Evolutionary conservation across 1,140 invertebrate genomes (phyloP), one percentile per base, ranked within the genome.

Genomic region (Drosophila bipectinata): DNA sequence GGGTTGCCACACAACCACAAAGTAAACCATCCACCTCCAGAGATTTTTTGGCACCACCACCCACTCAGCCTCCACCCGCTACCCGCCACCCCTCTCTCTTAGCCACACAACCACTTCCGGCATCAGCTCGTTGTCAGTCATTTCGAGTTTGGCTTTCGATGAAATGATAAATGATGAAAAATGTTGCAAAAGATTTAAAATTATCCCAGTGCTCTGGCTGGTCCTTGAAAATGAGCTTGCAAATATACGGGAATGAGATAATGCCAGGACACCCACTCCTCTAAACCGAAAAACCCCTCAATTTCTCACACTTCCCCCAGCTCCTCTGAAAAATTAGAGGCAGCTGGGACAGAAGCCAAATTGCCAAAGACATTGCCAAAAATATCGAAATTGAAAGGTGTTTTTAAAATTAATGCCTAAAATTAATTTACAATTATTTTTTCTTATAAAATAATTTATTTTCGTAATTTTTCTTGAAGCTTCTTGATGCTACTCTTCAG

Each of bases 91-190:
- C 10, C 55, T 41, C n/a, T 44, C 14, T 2, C 41, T 8, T 15
- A 21, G 7, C 8, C 34, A 41, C 47, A 52, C 48, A 59, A 48
- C 55, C 57, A 48, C 51, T 47, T 56, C 48, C 59, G 60, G 72
- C 75, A 83, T 75, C 89, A 90, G 81, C 89, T 89, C 77, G 73
- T 84, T 91, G 90, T 91, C 90, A 91, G 89, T 91, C 90, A 91
- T 83, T 87, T 89, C 83, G 72, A 66, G 63, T 88, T 83, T 88
- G 79, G 71, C 77, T 88, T 76, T 62, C 90, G 90, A 91, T 91
- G 84, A 90, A 83, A 91, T 91, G 90, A 91, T 91, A 91, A 91
- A 91, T 91, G 89, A 91, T 91, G 90, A 87, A 90, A 89, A 85
- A 90, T 88, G 79, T 91, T 90, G 83, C 68, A 73, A 77, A 82